Percentiles rank a stretch among this genome's conserved stretches.
Conservation (phyloP, 2,113 vertebrate species). For the Aplodontia rufa region DNA sequence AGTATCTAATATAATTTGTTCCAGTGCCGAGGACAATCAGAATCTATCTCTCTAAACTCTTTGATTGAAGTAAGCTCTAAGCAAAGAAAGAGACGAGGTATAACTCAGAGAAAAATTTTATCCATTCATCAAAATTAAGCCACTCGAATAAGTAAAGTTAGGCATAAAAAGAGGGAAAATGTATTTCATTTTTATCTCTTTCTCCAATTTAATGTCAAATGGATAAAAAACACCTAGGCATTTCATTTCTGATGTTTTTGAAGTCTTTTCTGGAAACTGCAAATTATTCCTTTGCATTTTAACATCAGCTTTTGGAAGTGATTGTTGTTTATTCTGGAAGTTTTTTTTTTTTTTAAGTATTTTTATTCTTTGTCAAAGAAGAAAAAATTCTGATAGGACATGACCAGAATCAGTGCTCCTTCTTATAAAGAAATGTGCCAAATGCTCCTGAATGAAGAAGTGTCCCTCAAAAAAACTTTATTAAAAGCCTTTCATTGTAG, state of each 20-base stretch:
- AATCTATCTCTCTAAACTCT: constrained; percentile 64
- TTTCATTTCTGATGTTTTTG: constrained; percentile 62
- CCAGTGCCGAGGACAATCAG: constrained; percentile 50
- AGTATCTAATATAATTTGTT: constrained; percentile 59
- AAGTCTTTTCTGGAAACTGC: constrained; percentile 63
- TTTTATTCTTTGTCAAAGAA: not conserved
- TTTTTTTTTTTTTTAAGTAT: not conserved
- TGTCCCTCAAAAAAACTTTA: not conserved
- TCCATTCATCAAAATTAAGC: constrained; percentile 74
- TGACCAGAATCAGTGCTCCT: not conserved
- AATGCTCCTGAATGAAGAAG: not conserved
- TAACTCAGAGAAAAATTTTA: constrained; percentile 72
- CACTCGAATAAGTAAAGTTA: constrained; percentile 65
- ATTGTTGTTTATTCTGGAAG: constrained; percentile 29
- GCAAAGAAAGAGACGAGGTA: constrained; percentile 53
- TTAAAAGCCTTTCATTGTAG: not conserved
- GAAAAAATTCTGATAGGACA: not conserved
- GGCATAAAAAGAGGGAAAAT: constrained; percentile 59
- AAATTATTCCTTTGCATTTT: constrained; percentile 48
- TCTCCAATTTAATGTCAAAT: constrained; percentile 66
- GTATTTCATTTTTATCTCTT: constrained; percentile 51
- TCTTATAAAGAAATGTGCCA: not conserved
- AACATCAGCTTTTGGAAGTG: not conserved
- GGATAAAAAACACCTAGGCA: constrained; percentile 39
- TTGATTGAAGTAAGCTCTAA: constrained; percentile 68